Evolutionary conservation across 2,113 vertebrate species (phyloP).

Genomic region (Burhinus oedicnemus): DNA sequence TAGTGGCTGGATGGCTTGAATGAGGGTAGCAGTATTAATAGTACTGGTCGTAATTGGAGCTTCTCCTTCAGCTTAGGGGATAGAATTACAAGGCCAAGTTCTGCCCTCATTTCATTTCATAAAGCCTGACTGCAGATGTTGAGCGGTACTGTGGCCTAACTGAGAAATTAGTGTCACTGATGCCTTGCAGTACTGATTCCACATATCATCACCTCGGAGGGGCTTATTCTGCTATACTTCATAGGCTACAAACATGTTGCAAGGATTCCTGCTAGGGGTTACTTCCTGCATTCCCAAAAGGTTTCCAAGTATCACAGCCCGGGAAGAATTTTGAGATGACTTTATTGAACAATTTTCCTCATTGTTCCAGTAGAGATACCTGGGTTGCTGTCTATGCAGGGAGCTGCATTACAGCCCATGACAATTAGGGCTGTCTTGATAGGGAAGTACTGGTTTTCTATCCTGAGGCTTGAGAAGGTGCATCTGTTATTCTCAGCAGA

Average conservation of each 20-base stretch:
- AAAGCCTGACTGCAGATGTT: background rate
- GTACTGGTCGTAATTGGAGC: background rate
- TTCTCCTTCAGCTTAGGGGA: background rate
- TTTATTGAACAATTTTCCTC: background rate
- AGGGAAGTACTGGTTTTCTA: background rate
- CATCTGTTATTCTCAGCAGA: background rate
- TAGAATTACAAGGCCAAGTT: background rate
- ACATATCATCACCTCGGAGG: background rate
- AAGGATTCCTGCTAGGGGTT: background rate
- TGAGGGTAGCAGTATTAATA: constrained; percentile 3
- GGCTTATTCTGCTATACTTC: background rate
- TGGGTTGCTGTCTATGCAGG: background rate
- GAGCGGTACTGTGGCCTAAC: background rate
- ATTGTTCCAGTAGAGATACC: background rate
- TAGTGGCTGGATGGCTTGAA: background rate
- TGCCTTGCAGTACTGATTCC: background rate
- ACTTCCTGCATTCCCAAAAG: background rate
- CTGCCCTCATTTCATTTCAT: constrained; percentile 4
- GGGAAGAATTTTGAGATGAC: background rate
- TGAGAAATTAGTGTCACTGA: background rate
- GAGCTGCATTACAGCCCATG: background rate
- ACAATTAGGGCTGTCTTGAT: background rate
- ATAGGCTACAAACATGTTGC: background rate
- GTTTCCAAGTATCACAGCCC: background rate
- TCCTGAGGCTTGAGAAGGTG: background rate